Percentiles rank a stretch among this genome's conserved stretches.
These are phyloP conservation scores for Enchytraeus crypticus DNA, from an alignment of 2,888 invertebrate genomes.

Conservation along the genomic window DNA sequence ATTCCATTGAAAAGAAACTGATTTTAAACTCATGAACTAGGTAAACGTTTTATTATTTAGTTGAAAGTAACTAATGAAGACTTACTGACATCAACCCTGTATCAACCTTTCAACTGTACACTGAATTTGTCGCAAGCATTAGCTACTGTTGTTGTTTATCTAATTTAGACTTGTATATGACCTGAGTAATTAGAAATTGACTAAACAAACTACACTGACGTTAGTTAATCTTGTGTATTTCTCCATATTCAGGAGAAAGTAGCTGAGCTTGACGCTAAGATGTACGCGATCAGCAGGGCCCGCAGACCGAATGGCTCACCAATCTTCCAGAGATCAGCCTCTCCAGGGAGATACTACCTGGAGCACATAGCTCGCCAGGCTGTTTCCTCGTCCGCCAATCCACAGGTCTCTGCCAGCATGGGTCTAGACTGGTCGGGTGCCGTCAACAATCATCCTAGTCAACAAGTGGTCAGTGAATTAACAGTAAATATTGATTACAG, in stretches of 20 bases:
- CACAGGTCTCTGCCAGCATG: conserved; percentile 25
- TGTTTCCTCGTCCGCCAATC: conserved; percentile 17
- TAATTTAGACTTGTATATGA: too few relatives aligned
- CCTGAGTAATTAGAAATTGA: too few relatives aligned
- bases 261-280: conserved; percentile 21
- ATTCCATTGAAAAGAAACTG: too few relatives aligned
- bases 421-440: conserved; percentile 35
- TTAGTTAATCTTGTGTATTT: neutral
- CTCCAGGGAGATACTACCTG: conserved; percentile 38
- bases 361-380: conserved; percentile 26
- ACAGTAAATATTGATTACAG: neutral
- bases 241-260: conserved; percentile 32
- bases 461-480: conserved; percentile 14
- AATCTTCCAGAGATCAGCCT: conserved; percentile 17
- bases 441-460: conserved; percentile 4
- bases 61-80: too few relatives aligned
- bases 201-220: too few relatives aligned
- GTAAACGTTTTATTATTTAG: too few relatives aligned
- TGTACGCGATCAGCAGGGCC: conserved; percentile 18
- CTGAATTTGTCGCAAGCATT: too few relatives aligned
- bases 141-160: too few relatives aligned
- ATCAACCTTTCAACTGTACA: too few relatives aligned
- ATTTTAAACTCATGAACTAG: too few relatives aligned
- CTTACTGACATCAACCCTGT: too few relatives aligned
- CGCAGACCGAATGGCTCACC: conserved; percentile 23